Conservation (phyloP, 2,797 vertebrate species). For the Sebastes vulpes region DNA sequence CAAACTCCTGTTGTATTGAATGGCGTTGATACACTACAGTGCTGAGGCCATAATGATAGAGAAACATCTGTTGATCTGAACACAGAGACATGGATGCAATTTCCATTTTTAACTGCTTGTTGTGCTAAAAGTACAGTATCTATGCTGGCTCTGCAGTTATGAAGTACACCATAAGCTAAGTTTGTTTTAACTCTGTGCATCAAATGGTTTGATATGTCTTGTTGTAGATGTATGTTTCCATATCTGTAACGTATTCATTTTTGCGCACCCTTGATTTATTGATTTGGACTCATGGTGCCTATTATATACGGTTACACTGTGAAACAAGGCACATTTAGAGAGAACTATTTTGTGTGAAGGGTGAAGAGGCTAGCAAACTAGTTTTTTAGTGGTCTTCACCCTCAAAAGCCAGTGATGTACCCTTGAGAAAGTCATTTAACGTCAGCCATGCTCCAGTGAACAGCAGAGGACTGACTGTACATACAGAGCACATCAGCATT, state of each 20-base stretch:
- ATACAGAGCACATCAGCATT: constrained; percentile 31
- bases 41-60: background rate
- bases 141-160: background rate
- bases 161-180: background rate
- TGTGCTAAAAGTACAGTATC: background rate
- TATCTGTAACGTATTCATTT: background rate
- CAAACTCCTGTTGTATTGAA: background rate
- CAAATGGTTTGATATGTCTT: background rate
- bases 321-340: background rate
- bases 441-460: constrained; percentile 29
- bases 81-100: background rate
- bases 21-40: background rate
- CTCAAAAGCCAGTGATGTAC: constrained; percentile 35
- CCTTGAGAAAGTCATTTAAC: constrained; percentile 65
- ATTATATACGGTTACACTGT: background rate
- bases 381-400: constrained; percentile 36
- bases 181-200: background rate
- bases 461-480: constrained; percentile 29
- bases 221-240: background rate
- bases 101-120: background rate
- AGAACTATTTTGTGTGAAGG: background rate
- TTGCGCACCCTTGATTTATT: background rate
- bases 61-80: background rate
- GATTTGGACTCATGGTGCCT: background rate
- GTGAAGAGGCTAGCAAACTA: constrained; percentile 16